A percentile compares a stretch with the other conserved stretches of the same genome.
Evolutionary conservation across 1,140 invertebrate species (phyloP).

Genomic region (Drosophila baimaii): DNA sequence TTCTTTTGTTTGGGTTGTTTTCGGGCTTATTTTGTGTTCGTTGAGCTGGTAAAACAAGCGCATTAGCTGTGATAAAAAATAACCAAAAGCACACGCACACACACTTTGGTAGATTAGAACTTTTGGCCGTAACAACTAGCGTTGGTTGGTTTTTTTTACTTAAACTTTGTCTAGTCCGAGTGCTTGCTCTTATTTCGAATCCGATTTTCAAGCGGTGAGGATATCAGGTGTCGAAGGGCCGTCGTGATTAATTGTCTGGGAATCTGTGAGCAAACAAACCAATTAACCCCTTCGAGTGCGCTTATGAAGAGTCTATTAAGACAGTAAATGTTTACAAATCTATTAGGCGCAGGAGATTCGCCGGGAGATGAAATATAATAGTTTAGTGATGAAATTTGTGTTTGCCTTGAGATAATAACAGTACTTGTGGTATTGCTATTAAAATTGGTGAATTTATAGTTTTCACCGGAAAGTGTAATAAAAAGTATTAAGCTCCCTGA

Average conservation of each 20-base stretch:
- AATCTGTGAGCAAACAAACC: constrained; percentile 30
- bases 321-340: constrained; percentile 31
- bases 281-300: constrained; percentile 38
- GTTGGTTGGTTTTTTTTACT: constrained; percentile 5
- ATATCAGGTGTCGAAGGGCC: constrained; percentile 25
- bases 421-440: not conserved
- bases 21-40: not conserved
- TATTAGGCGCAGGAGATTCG: constrained; percentile 5
- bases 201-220: constrained; percentile 20
- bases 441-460: not conserved
- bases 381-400: constrained; percentile 1
- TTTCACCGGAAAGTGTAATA: not conserved
- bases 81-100: constrained; percentile 6
- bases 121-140: constrained; percentile 5
- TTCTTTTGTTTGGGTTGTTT: not conserved
- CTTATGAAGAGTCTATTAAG: constrained; percentile 23
- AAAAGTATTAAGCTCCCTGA: no score
- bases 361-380: not conserved
- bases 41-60: constrained; percentile 12
- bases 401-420: not conserved
- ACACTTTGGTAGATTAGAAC: constrained; percentile 9
- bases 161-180: constrained; percentile 5
- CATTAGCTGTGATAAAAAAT: constrained; percentile 30
- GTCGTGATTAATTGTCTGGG: constrained; percentile 45
- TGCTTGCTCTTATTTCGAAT: constrained; percentile 34